These are phyloP conservation scores for Microchrysa polita DNA, from an alignment of 2,888 invertebrate species.

Conservation along the genomic window DNA sequence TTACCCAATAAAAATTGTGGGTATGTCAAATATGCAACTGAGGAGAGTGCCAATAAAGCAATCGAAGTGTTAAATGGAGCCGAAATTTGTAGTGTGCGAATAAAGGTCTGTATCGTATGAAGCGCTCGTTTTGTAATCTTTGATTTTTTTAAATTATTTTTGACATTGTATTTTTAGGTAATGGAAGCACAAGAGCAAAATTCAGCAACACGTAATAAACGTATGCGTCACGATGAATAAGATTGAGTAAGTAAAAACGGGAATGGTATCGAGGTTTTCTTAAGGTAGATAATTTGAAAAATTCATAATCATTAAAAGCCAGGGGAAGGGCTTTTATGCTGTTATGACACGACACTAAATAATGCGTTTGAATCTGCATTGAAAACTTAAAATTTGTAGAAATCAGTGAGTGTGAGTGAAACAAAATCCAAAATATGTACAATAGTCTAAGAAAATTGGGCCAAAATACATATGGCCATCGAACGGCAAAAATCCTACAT, in stretches of 20 bases:
- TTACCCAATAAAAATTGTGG: conserved; percentile 91
- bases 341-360: too few species aligned
- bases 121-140: background rate
- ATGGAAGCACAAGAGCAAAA: conserved; percentile 83
- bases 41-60: conserved; percentile 72
- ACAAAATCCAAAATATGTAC: too few species aligned
- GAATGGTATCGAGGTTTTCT: too few species aligned
- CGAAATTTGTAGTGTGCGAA: conserved; percentile 84
- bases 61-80: conserved; percentile 78
- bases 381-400: too few species aligned
- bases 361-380: too few species aligned
- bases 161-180: conserved; percentile 68
- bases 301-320: too few species aligned
- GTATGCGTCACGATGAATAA: conserved; percentile 54
- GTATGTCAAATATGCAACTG: conserved; percentile 85
- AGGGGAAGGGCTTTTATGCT: too few species aligned
- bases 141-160: background rate
- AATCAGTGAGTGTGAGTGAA: too few species aligned
- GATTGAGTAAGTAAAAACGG: conserved; percentile 10
- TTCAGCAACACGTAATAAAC: conserved; percentile 61
- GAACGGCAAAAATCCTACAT: too few species aligned
- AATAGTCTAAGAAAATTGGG: too few species aligned
- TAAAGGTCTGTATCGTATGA: conserved; percentile 63
- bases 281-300: too few species aligned
- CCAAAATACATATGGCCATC: too few species aligned